Conservation (phyloP, 2,113 vertebrate species). For the Cyprinodon variegatus region DNA sequence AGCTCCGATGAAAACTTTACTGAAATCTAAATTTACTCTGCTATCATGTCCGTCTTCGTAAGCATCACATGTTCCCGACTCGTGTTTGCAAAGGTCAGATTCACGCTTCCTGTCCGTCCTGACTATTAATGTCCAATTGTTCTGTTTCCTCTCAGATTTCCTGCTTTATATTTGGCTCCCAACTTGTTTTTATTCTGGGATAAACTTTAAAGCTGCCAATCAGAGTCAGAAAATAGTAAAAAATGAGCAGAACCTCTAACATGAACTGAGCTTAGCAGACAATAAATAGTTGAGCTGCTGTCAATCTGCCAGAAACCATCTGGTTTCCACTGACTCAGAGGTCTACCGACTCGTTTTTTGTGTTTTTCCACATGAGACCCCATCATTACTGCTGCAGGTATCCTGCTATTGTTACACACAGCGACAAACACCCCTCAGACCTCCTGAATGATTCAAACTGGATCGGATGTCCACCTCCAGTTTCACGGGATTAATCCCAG, state of each 20-base stretch:
- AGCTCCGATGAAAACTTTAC: too few species aligned
- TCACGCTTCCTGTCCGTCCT: constrained; percentile 24
- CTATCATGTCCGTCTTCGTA: neutral
- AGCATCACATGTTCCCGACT: neutral
- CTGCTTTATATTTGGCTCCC: constrained; percentile 14
- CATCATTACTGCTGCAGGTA: constrained; percentile 46
- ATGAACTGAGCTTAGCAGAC: neutral
- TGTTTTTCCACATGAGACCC: constrained; percentile 58
- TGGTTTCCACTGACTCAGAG: constrained; percentile 52
- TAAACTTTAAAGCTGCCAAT: constrained; percentile 13
- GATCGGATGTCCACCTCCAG: constrained; percentile 62
- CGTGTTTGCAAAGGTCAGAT: constrained; percentile 25
- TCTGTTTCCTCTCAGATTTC: constrained; percentile 45
- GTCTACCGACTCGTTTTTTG: constrained; percentile 39
- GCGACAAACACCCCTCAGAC: constrained; percentile 14
- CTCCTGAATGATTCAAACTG: constrained; percentile 73
- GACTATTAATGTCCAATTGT: constrained; percentile 45
- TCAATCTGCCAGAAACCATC: constrained; percentile 18
- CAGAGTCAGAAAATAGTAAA: neutral
- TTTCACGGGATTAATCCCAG: constrained; percentile 61
- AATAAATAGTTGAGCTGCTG: constrained; percentile 5
- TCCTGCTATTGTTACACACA: constrained; percentile 76
- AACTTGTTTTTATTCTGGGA: neutral
- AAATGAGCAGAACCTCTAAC: neutral
- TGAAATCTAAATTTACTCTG: neutral